These are phyloP conservation scores for Chrysomela aeneicollis DNA, from an alignment of 2,888 invertebrate species.

Conservation along the genomic window DNA sequence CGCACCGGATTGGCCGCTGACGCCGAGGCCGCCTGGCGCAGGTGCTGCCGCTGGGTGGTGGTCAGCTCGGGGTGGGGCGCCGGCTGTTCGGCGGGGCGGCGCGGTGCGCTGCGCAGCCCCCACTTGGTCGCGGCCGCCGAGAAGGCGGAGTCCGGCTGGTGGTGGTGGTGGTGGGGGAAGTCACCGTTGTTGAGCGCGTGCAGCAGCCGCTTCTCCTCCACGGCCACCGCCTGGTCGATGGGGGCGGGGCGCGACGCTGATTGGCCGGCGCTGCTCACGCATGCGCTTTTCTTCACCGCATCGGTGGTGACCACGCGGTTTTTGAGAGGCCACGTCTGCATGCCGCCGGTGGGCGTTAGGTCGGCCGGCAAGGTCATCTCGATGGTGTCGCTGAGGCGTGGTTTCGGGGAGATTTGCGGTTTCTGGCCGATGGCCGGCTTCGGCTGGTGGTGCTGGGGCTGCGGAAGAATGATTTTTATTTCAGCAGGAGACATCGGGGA, in stretches of 20 bases:
- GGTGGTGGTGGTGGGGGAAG: constrained; percentile 48
- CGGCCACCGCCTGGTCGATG: constrained; percentile 72
- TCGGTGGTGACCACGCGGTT: constrained; percentile 64
- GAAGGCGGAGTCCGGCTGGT: constrained; percentile 8
- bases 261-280: constrained; percentile 4
- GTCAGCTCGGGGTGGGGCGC: constrained; percentile 75
- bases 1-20: constrained; percentile 72
- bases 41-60: constrained; percentile 68
- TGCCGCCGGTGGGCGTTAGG: constrained; percentile 58
- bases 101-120: constrained; percentile 57
- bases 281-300: constrained; percentile 53
- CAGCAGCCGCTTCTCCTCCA: constrained; percentile 81
- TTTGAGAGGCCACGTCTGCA: constrained; percentile 69
- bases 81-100: constrained; percentile 62
- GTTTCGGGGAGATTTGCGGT: constrained; percentile 63
- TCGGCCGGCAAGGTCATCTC: constrained; percentile 73
- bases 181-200: constrained; percentile 80
- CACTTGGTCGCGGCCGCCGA: constrained; percentile 53
- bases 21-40: constrained; percentile 54
- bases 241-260: constrained; percentile 34
- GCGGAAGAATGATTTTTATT: constrained; percentile 19
- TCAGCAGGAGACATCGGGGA: background rate
- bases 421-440: constrained; percentile 62
- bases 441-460: constrained; percentile 25
- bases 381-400: constrained; percentile 67